Conservation (phyloP, 2,113 vertebrate species). For the Rhinogobius similis region DNA sequence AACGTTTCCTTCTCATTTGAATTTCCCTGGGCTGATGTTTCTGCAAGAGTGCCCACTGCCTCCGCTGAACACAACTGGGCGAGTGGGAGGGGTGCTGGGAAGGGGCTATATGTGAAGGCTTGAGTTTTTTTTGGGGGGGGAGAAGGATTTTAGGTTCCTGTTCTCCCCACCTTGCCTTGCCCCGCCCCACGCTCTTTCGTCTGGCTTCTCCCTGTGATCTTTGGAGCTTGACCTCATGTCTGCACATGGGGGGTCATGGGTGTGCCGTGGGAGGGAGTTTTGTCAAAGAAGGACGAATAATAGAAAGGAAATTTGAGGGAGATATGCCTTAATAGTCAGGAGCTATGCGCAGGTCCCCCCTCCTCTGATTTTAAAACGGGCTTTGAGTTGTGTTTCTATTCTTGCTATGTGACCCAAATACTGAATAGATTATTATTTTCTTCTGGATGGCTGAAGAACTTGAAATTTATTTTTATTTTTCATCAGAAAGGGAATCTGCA, state of each 20-base stretch:
- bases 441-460: not conserved
- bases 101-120: conserved; percentile 66
- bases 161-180: conserved; percentile 27
- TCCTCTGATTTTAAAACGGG: conserved; percentile 23
- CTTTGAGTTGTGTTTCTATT: conserved; percentile 11
- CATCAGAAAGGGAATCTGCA: not conserved
- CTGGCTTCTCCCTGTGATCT: conserved; percentile 79
- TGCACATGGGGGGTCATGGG: conserved; percentile 75
- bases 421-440: not conserved
- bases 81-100: conserved; percentile 64
- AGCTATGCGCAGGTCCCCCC: conserved; percentile 36
- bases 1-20: conserved; percentile 82
- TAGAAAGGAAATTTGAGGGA: conserved; percentile 57
- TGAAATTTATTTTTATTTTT: not conserved
- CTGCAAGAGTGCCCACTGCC: conserved; percentile 91
- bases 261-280: conserved; percentile 59
- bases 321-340: conserved; percentile 52
- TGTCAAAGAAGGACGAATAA: conserved; percentile 41
- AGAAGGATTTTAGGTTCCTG: conserved; percentile 66
- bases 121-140: conserved; percentile 47
- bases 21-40: conserved; percentile 95
- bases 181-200: conserved; percentile 47
- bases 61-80: conserved; percentile 67
- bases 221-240: conserved; percentile 80
- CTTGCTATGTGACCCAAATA: not conserved